Base-by-base conservation (phyloP, 2,113 vertebrate species). In the Neolamprologus fasciatus region DNA sequence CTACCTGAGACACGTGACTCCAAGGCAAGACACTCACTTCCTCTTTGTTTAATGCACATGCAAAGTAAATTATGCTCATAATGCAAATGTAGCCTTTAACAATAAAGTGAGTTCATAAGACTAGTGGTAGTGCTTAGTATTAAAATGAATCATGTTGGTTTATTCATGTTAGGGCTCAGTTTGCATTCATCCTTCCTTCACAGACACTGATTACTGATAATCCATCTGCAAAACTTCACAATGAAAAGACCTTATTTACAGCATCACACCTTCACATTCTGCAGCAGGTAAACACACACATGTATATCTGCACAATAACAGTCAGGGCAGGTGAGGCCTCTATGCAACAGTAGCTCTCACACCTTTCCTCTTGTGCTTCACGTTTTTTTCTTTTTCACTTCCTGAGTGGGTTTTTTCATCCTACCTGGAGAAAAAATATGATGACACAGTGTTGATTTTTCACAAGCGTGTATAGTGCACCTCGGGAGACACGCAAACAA, bases 381-480 rank as follows among this genome's bases (percentile, higher is more conserved):
- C 17, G 0, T 81, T 86, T 12, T 58, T 54, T 80, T 9, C 11
- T 9, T 57, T 78, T 80, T 80, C 68, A n/a, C 13, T 21, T 21
- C 3, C 26, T 23, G 11, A 19, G 51, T 35, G 47, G 1, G 66
- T 8, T 79, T 50, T 40, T 37, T 4, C 47, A 14, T 88, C 81
- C 28, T n/a, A 57, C 61, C 26, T 66, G 12, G 2, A 0, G 1
- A 79, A 26, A 50, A 66, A 82, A 4, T 28, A 82, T 78, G 81
- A 90, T 93, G 90, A 93, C 54, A 84, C 21, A 55, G 85, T 86
- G 90, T 91, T 92, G 85, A 82, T 85, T 76, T 42, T 92, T 92
- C 86, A 91, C 90, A 82, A 87, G 85, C 2, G 81, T 82, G 83
- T 78, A 86, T 58, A 85, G 26, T 61, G 84, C 86, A 84, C 53